These are phyloP conservation scores for Gouania willdenowi DNA, from an alignment of 2,797 vertebrate species.

Conservation along the genomic window DNA sequence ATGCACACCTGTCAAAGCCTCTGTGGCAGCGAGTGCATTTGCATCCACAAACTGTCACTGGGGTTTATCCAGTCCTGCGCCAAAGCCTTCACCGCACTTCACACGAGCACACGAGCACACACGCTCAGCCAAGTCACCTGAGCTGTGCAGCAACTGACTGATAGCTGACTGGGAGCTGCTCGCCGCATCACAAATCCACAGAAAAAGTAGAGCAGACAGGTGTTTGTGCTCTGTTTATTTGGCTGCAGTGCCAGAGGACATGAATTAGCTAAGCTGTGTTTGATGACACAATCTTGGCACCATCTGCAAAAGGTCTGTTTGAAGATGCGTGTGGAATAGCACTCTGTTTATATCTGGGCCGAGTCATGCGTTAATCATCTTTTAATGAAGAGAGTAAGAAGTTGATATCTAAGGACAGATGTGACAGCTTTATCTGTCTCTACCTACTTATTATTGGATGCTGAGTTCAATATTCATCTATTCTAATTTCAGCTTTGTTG, in stretches of 20 bases:
- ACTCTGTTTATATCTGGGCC: conserved; percentile 31
- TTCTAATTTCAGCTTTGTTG: conserved; percentile 21
- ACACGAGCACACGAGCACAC: conserved; percentile 1
- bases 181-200: conserved; percentile 25
- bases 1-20: conserved; percentile 48
- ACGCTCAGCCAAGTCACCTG: conserved; percentile 27
- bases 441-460: too few species aligned
- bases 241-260: conserved; percentile 41
- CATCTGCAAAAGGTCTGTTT: conserved; percentile 43
- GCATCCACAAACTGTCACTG: conserved; percentile 63
- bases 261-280: conserved; percentile 45
- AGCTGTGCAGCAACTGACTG: conserved; percentile 14
- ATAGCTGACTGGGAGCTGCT: conserved; percentile 44
- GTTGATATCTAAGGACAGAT: conserved; percentile 34
- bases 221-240: conserved; percentile 43
- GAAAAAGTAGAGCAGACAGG: conserved; percentile 49
- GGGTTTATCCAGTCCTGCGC: conserved; percentile 24
- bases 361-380: conserved; percentile 38
- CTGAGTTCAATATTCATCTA: conserved; percentile 7
- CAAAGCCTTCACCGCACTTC: conserved; percentile 16
- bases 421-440: conserved; percentile 17
- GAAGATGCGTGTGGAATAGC: conserved; percentile 27
- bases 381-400: conserved; percentile 33
- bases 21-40: conserved; percentile 53
- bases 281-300: conserved; percentile 65